Percentiles rank a stretch among this genome's conserved stretches.
These are phyloP conservation scores for Astropecten irregularis DNA, from an alignment of 53 echinoderm and acorn worm species.

Conservation along the genomic window DNA sequence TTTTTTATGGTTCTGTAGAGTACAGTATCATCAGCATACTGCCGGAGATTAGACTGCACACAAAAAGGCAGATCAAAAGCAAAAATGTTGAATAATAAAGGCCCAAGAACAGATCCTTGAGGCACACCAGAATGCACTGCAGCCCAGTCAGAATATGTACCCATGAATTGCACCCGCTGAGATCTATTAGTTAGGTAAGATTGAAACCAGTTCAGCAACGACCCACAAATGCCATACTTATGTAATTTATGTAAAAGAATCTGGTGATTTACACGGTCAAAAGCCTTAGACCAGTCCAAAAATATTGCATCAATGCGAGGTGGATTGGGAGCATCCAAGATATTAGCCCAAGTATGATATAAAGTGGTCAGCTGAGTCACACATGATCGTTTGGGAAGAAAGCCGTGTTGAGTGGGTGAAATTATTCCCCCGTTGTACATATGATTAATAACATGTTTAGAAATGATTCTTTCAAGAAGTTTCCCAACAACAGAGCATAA, in stretches of 20 bases:
- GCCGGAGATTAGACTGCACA: neutral
- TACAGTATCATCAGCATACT: neutral
- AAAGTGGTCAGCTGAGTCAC: too few relatives aligned
- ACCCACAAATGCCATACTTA: too few relatives aligned
- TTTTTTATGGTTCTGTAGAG: neutral
- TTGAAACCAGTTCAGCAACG: constrained; percentile 3
- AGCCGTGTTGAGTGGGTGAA: too few relatives aligned
- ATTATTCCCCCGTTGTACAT: neutral
- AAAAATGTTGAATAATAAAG: constrained; percentile 19
- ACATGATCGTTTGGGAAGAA: too few relatives aligned
- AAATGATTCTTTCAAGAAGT: neutral
- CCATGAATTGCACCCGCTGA: constrained; percentile 15
- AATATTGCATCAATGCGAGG: too few relatives aligned
- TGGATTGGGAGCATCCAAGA: too few relatives aligned
- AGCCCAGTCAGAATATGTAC: neutral
- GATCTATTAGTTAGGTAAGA: neutral
- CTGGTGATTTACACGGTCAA: constrained; percentile 19
- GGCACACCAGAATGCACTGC: too few relatives aligned
- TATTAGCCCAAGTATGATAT: neutral
- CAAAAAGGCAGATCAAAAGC: neutral
- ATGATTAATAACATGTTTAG: neutral
- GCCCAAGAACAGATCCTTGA: too few relatives aligned
- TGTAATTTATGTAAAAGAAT: constrained; percentile 19
- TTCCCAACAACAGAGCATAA: neutral
- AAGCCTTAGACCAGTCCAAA: too few relatives aligned